Percentiles rank a stretch among this genome's conserved stretches.
Conservation (phyloP, 2,797 vertebrate species). For the Oreochromis mossambicus region DNA sequence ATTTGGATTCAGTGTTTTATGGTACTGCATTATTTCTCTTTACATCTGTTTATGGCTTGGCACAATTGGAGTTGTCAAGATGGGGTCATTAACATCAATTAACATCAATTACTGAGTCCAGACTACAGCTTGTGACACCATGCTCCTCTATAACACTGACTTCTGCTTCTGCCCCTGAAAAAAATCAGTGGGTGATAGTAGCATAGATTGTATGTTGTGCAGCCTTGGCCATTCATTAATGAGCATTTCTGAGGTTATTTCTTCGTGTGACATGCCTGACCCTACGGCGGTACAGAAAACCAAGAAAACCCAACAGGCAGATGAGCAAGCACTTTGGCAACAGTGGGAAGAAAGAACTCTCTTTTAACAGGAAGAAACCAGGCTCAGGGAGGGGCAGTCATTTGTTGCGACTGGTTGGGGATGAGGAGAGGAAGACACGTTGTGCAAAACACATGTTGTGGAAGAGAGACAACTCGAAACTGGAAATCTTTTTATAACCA, state of each 20-base stretch:
- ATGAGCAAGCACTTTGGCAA: not conserved
- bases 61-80: not conserved
- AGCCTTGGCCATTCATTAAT: not conserved
- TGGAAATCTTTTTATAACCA: accelerated
- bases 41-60: accelerated
- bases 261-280: accelerated
- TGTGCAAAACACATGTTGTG: not conserved
- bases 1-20: accelerated
- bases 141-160: not conserved
- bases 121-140: not conserved
- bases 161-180: not conserved
- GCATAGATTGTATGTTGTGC: not conserved
- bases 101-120: not conserved
- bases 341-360: not conserved
- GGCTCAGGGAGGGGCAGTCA: too few relatives aligned
- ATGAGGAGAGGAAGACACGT: not conserved
- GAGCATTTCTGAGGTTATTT: not conserved
- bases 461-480: not conserved
- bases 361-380: not conserved
- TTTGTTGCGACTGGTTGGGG: not conserved
- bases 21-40: not conserved
- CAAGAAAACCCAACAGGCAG: not conserved
- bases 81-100: too few relatives aligned
- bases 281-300: not conserved
- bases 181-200: not conserved